Percentiles rank a stretch among this genome's conserved stretches.
Conservation (phyloP, 2,888 invertebrate genomes). For the Eucera pruinosa region DNA sequence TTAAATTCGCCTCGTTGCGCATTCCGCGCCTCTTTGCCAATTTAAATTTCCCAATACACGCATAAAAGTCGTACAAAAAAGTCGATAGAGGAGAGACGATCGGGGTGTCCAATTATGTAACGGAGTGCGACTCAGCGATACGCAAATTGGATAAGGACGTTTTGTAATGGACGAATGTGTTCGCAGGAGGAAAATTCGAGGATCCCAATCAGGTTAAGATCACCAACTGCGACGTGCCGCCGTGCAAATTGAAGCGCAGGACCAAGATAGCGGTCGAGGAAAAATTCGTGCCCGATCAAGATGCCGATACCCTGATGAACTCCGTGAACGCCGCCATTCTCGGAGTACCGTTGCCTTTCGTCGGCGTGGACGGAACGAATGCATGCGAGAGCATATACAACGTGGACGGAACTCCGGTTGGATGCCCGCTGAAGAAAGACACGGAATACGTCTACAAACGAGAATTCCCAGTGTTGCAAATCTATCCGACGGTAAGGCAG, state of each 20-base stretch:
- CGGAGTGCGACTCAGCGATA: background rate
- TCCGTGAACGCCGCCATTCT: slow-evolving; percentile 88
- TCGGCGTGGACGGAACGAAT: slow-evolving; percentile 90
- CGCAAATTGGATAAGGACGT: no score
- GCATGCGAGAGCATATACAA: slow-evolving; percentile 89
- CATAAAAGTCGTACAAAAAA: no score
- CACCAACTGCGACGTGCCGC: slow-evolving; percentile 87
- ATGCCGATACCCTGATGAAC: slow-evolving; percentile 86
- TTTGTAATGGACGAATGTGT: background rate
- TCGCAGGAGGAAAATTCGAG: slow-evolving; percentile 38
- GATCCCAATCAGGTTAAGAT: slow-evolving; percentile 80
- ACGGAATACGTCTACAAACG: slow-evolving; percentile 90
- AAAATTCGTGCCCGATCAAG: slow-evolving; percentile 86
- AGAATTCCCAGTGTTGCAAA: slow-evolving; percentile 85
- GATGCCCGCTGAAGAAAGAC: slow-evolving; percentile 89
- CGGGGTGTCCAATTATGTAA: background rate
- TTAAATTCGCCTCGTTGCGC: no score
- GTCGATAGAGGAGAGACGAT: no score
- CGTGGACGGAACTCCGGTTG: slow-evolving; percentile 86
- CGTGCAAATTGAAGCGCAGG: slow-evolving; percentile 89
- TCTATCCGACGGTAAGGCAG: slow-evolving; percentile 86
- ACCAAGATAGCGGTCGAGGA: slow-evolving; percentile 86
- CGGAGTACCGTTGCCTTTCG: slow-evolving; percentile 89
- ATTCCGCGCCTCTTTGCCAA: no score
- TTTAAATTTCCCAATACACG: no score